phyloP scores from a whole-genome alignment of 2,888 invertebrate species.

The Dichetophora obliterata region DNA sequence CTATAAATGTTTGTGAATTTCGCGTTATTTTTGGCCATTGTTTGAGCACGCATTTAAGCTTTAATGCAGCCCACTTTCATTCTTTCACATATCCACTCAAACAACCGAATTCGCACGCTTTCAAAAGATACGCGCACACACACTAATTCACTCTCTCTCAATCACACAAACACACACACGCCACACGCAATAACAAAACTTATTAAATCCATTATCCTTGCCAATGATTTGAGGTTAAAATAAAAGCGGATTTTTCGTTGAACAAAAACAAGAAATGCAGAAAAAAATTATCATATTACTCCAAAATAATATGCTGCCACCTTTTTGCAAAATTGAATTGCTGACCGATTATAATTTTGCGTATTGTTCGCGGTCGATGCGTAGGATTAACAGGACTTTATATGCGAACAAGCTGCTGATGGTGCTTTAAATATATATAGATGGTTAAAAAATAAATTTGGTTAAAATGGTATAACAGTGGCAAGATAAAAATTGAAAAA shows the following conservation, averaged over 20 bases:
- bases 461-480: too few relatives aligned
- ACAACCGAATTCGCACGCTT: neutral
- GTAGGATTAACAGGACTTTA: neutral
- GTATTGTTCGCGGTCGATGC: slow-evolving; percentile 17
- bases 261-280: neutral
- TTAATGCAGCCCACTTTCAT: neutral
- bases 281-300: neutral
- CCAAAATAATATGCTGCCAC: slow-evolving; percentile 6
- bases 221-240: slow-evolving; percentile 62
- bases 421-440: too few relatives aligned
- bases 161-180: neutral
- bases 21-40: slow-evolving; percentile 9
- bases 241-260: slow-evolving; percentile 61
- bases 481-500: too few relatives aligned
- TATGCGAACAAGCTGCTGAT: too few relatives aligned
- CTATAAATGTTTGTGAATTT: neutral
- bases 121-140: neutral
- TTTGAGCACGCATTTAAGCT: slow-evolving; percentile 19
- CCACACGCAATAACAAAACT: slow-evolving; percentile 57
- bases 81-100: neutral
- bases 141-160: neutral
- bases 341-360: slow-evolving; percentile 19
- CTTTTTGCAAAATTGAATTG: slow-evolving; percentile 22
- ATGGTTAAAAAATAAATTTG: too few relatives aligned
- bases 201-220: slow-evolving; percentile 65